Evolutionary conservation across 2,888 invertebrate species (phyloP).

Genomic region (Spodoptera littoralis): DNA sequence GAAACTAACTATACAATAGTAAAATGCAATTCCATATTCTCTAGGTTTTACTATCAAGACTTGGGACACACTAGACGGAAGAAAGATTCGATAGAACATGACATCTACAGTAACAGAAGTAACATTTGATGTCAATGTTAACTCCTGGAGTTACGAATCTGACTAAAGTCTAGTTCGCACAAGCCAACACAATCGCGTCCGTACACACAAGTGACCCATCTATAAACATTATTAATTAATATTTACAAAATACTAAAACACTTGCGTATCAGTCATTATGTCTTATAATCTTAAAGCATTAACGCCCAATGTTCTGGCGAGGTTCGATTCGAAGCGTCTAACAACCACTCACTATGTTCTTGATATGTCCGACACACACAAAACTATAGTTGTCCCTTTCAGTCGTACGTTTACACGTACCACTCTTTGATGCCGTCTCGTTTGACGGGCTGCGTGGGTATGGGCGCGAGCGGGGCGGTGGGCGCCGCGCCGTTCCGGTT

Average conservation of each 20-base stretch:
- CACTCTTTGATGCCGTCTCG: slow-evolving; percentile 98
- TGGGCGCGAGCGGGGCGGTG: slow-evolving; percentile 86
- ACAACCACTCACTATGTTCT: slow-evolving; percentile 54
- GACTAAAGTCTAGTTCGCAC: slow-evolving; percentile 50
- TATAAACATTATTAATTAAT: slow-evolving; percentile 78
- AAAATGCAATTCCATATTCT: slow-evolving; percentile 78
- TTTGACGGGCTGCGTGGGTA: slow-evolving; percentile 89
- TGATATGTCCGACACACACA: slow-evolving; percentile 54
- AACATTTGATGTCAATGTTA: slow-evolving; percentile 3
- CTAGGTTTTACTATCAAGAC: slow-evolving; percentile 64
- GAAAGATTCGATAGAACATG: not conserved
- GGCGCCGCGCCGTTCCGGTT: slow-evolving; percentile 77
- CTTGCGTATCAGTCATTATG: slow-evolving; percentile 85
- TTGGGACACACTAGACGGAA: slow-evolving; percentile 48
- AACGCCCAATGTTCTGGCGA: slow-evolving; percentile 50
- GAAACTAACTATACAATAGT: slow-evolving; percentile 58
- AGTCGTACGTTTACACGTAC: slow-evolving; percentile 92
- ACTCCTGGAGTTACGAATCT: not conserved
- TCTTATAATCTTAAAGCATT: slow-evolving; percentile 69
- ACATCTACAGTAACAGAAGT: not conserved
- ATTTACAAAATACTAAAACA: slow-evolving; percentile 84
- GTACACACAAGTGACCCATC: slow-evolving; percentile 77
- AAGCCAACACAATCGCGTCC: slow-evolving; percentile 67
- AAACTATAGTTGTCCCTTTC: slow-evolving; percentile 22
- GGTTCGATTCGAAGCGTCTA: slow-evolving; percentile 53